Conservation (phyloP, 2,113 vertebrate species). For the Macroglossus sobrinus region DNA sequence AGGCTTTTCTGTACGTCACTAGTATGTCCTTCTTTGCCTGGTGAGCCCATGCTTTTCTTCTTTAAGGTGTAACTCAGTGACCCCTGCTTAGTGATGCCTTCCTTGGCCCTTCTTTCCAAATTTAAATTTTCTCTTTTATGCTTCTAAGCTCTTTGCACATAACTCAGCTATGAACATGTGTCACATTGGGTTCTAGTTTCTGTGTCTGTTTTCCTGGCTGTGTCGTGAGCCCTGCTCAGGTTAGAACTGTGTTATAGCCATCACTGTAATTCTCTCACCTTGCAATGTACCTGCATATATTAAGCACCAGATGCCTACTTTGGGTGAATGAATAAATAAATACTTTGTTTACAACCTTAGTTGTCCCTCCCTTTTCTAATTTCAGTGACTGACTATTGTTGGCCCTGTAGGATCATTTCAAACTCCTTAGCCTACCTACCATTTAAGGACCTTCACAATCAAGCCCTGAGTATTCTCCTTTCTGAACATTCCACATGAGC, state of each 20-base stretch:
- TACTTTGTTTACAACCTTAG: not conserved
- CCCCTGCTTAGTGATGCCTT: not conserved
- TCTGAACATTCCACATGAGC: not conserved
- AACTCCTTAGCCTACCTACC: not conserved
- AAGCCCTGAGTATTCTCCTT: not conserved
- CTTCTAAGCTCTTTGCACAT: not conserved
- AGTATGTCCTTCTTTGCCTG: not conserved
- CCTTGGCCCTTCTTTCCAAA: not conserved
- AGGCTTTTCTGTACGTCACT: not conserved
- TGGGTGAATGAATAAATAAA: conserved; percentile 26
- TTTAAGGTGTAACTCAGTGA: not conserved
- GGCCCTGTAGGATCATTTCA: not conserved
- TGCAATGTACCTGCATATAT: not conserved
- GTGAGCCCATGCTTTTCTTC: not conserved
- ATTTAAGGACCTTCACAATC: not conserved
- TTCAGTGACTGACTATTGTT: not conserved
- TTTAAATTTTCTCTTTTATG: not conserved
- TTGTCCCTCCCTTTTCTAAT: not conserved
- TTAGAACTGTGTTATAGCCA: not conserved
- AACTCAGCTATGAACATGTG: not conserved
- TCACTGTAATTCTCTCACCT: not conserved
- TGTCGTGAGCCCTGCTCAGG: not conserved
- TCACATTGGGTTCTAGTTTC: not conserved
- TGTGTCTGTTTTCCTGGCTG: not conserved
- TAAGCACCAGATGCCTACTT: not conserved